Evolutionary conservation across 2,113 vertebrate species (phyloP), one percentile per base, ranked within the genome.

Genomic region (Hemicordylus capensis): DNA sequence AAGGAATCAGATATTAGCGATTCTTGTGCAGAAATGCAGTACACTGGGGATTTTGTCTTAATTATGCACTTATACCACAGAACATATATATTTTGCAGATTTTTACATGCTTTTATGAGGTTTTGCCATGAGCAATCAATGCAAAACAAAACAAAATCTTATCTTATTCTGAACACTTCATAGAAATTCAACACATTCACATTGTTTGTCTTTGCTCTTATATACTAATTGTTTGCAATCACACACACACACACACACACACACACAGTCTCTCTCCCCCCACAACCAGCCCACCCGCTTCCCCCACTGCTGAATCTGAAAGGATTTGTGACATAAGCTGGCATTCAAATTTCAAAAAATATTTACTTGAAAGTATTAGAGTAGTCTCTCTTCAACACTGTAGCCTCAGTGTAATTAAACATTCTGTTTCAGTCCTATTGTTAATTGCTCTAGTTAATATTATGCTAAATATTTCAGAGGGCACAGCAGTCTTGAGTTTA

Each of bases 361-460:
- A 51, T 59, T 46, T 61, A 63, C 51, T 46, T 37, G 54, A 59
- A 73, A 85, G 59, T 79, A 46, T 79, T 59, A 48, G 8, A 79
- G n/a, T 46, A 44, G n/a, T 63, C 66, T 1, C 63, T 63, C 54
- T 46, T 81, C 58, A 70, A 34, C 28, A 67, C n/a, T 73, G 46
- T 44, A 72, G 84, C 2, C 76, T 61, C 44, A 88, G 88, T 51
- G 51, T 94, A 93, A 94, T 93, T 95, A 92, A 93, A 93, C 91
- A 90, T 90, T 94, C 90, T 92, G 91, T 92, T 95, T 91, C 80
- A 92, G 88, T 93, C 92, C 92, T 92, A 92, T 92, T 92, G 90
- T 95, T 93, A 95, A 96, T 95, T 96, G 94, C 89, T 86, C 90
- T 90, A 93, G 91, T 91, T 94, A 95, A 93, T 88, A 93, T 93